Percentiles rank a stretch among this genome's conserved stretches.
Conservation (phyloP, 2,888 invertebrate genomes). For the Melinaea marsaeus region DNA sequence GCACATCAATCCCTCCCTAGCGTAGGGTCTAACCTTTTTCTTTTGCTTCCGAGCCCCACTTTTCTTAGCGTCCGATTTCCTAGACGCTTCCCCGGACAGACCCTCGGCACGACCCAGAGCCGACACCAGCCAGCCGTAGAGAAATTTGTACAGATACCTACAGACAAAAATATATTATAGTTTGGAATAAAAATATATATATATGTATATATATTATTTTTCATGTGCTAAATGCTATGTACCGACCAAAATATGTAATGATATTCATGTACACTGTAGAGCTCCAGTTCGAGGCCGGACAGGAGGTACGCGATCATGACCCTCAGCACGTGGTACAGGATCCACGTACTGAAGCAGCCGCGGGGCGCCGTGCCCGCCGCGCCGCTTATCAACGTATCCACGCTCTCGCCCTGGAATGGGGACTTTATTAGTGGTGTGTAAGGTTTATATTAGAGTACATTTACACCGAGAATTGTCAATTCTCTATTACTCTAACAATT, state of each 20-base stretch:
- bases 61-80: constrained; percentile 45
- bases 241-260: constrained; percentile 94
- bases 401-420: constrained; percentile 85
- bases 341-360: constrained; percentile 96
- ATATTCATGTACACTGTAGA: constrained; percentile 97
- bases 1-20: constrained; percentile 89
- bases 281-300: constrained; percentile 95
- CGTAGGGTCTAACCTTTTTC: constrained; percentile 87
- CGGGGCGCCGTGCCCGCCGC: constrained; percentile 48
- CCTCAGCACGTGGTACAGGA: constrained; percentile 93
- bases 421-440: background rate
- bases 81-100: constrained; percentile 82
- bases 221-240: background rate
- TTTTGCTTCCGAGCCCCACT: constrained; percentile 72
- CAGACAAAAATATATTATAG: background rate
- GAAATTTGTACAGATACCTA: constrained; percentile 94
- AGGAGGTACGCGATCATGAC: constrained; percentile 96
- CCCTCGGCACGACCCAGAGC: constrained; percentile 93
- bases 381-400: constrained; percentile 82
- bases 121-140: constrained; percentile 96
- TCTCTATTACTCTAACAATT: too few relatives aligned
- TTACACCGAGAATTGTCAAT: too few relatives aligned
- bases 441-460: background rate
- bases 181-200: too few relatives aligned
- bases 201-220: background rate